A percentile compares a stretch with the other conserved stretches of the same genome.
Conservation (phyloP, 2,888 invertebrate species). For the Epirrhoe tristata region DNA sequence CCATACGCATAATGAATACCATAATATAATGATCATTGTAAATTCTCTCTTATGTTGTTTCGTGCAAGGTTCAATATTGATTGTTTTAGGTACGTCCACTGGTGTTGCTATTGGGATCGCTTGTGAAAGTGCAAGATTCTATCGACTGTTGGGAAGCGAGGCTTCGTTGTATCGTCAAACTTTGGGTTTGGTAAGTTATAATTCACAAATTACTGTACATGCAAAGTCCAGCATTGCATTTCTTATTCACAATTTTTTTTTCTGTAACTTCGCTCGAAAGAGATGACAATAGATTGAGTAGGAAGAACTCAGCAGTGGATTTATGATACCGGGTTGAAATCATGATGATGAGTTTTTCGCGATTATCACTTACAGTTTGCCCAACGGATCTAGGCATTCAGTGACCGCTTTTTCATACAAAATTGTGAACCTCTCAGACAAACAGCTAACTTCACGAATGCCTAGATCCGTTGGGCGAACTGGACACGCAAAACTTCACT, state of each 20-base stretch:
- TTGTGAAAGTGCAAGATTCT: constrained; percentile 95
- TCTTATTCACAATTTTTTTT: neutral
- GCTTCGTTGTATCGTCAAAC: constrained; percentile 93
- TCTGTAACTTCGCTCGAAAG: too few species aligned
- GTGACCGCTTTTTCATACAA: too few species aligned
- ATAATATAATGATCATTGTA: neutral
- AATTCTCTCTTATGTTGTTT: neutral
- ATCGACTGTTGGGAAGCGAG: constrained; percentile 97
- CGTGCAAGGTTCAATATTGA: neutral
- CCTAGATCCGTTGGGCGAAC: too few species aligned
- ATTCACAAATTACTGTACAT: neutral
- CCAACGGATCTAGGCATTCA: too few species aligned
- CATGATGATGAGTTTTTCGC: too few species aligned
- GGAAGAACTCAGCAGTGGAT: too few species aligned
- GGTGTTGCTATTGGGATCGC: constrained; percentile 93
- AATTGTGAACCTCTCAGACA: too few species aligned
- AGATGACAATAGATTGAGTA: too few species aligned
- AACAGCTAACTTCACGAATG: too few species aligned
- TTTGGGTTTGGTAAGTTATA: constrained; percentile 87
- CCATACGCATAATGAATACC: neutral
- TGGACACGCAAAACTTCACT: too few species aligned
- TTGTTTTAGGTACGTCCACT: constrained; percentile 91
- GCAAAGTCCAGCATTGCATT: neutral
- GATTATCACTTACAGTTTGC: too few species aligned
- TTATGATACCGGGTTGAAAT: too few species aligned